These are phyloP conservation scores for Leptocoma aspasia DNA, from an alignment of 2,113 vertebrate genomes.

Conservation along the genomic window DNA sequence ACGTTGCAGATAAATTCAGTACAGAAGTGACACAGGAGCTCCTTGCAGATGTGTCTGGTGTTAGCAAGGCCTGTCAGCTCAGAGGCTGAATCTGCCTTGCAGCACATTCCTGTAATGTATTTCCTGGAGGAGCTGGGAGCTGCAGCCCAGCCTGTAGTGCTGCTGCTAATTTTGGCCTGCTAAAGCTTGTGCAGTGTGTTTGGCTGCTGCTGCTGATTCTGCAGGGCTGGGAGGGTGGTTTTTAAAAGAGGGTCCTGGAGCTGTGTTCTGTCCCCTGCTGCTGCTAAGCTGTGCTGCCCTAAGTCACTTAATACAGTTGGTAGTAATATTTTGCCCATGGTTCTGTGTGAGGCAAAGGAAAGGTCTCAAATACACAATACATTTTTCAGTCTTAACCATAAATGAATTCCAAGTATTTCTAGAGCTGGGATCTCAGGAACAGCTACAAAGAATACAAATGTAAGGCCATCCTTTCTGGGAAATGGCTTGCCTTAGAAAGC, in stretches of 20 bases:
- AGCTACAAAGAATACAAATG: not conserved
- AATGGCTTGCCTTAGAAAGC: not conserved
- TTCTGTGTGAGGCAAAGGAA: not conserved
- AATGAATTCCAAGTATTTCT: not conserved
- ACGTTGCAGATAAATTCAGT: not conserved
- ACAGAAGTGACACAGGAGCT: not conserved
- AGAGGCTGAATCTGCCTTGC: not conserved
- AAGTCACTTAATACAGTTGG: not conserved
- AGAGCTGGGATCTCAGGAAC: not conserved
- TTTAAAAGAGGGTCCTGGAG: not conserved
- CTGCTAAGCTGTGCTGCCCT: not conserved
- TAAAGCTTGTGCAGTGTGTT: not conserved
- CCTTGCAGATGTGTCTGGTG: not conserved
- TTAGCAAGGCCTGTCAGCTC: not conserved
- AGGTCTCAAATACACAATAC: not conserved
- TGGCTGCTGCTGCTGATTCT: not conserved
- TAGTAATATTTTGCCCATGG: not conserved
- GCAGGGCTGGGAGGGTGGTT: not conserved
- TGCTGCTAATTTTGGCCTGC: not conserved
- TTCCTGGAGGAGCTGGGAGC: not conserved
- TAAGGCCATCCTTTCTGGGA: not conserved
- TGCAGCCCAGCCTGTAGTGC: not conserved
- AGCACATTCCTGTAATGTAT: not conserved
- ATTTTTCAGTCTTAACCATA: not conserved
- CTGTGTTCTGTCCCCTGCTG: not conserved